Percentiles rank a stretch among this genome's conserved stretches.
phyloP scores from a whole-genome alignment of 2,797 vertebrate species.

The Sebastes steindachneri region DNA sequence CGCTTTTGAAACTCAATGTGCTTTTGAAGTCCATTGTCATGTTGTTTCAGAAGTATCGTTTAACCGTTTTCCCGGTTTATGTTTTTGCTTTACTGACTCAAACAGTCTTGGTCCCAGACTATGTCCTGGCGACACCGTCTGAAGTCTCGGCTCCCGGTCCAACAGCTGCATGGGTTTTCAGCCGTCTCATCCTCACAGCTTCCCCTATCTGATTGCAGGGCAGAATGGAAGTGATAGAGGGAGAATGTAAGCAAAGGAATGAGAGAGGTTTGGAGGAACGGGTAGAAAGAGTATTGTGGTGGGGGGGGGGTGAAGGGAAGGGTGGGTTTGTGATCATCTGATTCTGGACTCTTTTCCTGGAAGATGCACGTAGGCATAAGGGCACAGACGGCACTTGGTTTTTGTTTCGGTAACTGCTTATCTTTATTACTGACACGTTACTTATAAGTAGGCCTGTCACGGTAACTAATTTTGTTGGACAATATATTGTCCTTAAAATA shows the following conservation, averaged over 20 bases:
- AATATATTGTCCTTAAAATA: not conserved
- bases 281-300: not conserved
- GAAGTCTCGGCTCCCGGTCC: not conserved
- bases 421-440: not conserved
- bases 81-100: not conserved
- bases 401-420: not conserved
- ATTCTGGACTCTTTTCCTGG: slow-evolving; percentile 51
- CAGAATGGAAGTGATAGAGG: slow-evolving; percentile 59
- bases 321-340: slow-evolving; percentile 52
- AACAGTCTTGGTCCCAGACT: not conserved
- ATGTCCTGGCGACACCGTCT: slow-evolving; percentile 9
- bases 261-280: slow-evolving; percentile 17
- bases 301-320: slow-evolving; percentile 7
- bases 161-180: slow-evolving; percentile 31
- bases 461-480: not conserved
- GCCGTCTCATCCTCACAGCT: slow-evolving; percentile 27
- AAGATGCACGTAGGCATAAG: slow-evolving; percentile 57
- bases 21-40: slow-evolving; percentile 13
- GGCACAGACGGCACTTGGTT: slow-evolving; percentile 8
- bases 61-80: slow-evolving; percentile 17
- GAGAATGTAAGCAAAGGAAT: slow-evolving; percentile 35
- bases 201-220: slow-evolving; percentile 57
- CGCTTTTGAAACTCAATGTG: not conserved
- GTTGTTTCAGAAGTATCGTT: slow-evolving; percentile 24
- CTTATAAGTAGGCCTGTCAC: not conserved